A percentile compares a stretch with the other conserved stretches of the same genome.
These are phyloP conservation scores for Cinclus mexicanus DNA, from an alignment of 2,113 vertebrate genomes.

Conservation along the genomic window DNA sequence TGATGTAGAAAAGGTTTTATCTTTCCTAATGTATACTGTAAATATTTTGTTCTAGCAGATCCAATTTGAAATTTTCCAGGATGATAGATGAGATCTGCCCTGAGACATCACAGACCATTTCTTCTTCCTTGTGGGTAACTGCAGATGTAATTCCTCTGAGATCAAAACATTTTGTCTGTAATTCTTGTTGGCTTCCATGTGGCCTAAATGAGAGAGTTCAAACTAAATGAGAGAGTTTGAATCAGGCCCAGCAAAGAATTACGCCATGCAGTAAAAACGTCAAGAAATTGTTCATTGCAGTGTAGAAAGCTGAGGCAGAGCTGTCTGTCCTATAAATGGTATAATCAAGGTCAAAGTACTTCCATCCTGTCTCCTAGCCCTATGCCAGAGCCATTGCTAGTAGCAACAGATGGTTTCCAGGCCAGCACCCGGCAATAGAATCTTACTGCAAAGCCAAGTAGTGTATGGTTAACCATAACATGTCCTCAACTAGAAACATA, in stretches of 20 bases:
- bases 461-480: rapidly evolving
- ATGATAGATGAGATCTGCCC: background rate
- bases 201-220: background rate
- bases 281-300: background rate
- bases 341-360: background rate
- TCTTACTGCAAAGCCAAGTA: background rate
- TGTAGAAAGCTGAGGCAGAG: background rate
- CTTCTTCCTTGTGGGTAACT: background rate
- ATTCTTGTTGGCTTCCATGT: background rate
- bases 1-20: conserved; percentile 12
- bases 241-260: background rate
- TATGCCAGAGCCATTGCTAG: background rate
- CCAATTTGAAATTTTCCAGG: background rate
- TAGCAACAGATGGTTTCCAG: background rate
- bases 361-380: background rate
- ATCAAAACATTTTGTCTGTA: background rate
- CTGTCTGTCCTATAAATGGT: background rate
- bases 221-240: background rate
- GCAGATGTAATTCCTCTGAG: background rate
- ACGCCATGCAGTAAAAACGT: background rate
- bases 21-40: background rate
- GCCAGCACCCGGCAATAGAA: background rate
- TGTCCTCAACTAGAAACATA: background rate
- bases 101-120: background rate
- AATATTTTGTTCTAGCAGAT: conserved; percentile 13